phyloP scores from a whole-genome alignment of 2,888 invertebrate species.

The Dolichomitus sp. region DNA sequence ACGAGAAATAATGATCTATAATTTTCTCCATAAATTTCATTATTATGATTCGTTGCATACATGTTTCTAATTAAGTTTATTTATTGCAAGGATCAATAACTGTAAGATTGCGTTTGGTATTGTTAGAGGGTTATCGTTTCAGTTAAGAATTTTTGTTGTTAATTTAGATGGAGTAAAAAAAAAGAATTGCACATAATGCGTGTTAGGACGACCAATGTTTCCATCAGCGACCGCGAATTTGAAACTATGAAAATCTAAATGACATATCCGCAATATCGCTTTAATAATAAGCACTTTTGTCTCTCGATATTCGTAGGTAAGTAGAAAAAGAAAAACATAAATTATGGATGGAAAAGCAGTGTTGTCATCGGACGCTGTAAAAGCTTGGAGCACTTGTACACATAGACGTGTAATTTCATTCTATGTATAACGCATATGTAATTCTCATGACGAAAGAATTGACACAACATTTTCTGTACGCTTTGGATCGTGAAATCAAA shows the following conservation, averaged over 20 bases:
- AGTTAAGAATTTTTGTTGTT: slow-evolving; percentile 15
- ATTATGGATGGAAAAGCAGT: slow-evolving; percentile 26
- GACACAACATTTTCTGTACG: slow-evolving; percentile 11
- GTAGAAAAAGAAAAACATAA: slow-evolving; percentile 38
- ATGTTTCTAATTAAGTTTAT: too few species aligned
- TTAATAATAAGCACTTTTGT: slow-evolving; percentile 55
- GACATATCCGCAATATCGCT: slow-evolving; percentile 65
- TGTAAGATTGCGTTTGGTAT: too few species aligned
- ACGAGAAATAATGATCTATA: too few species aligned
- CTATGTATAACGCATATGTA: slow-evolving; percentile 41
- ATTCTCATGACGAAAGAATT: slow-evolving; percentile 35
- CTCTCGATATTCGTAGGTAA: slow-evolving; percentile 65
- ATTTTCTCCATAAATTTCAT: too few species aligned
- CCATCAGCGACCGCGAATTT: slow-evolving; percentile 48
- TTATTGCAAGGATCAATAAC: too few species aligned
- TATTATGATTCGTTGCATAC: too few species aligned
- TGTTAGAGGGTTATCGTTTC: neutral
- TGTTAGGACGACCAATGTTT: slow-evolving; percentile 20
- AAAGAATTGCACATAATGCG: neutral
- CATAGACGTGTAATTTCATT: slow-evolving; percentile 44
- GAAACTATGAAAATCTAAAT: slow-evolving; percentile 61
- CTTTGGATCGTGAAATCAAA: slow-evolving; percentile 15
- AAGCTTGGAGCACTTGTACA: slow-evolving; percentile 33
- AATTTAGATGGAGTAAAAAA: neutral
- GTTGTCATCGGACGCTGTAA: slow-evolving; percentile 21